Evolutionary conservation across 1,140 invertebrate genomes (phyloP), one percentile per base, ranked within the genome.

Genomic region (Lamellibrachia luymesi): DNA sequence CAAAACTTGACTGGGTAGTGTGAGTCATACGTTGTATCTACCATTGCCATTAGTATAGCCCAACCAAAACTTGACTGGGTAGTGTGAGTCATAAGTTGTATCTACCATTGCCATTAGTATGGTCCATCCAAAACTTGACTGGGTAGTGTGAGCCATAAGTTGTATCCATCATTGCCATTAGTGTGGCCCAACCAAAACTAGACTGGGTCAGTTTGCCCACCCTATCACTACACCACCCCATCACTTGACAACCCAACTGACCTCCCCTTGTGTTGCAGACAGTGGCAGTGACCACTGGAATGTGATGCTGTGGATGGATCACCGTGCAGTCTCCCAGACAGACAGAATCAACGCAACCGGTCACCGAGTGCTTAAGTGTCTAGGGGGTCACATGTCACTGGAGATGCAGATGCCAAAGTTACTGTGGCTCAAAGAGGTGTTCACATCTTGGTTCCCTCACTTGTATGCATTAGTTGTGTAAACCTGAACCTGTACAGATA

Each of bases 301-400:
- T 96, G 97, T 99, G 50, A 98, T 99, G 56, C 97, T 99, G 96
- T 99, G 99, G 99, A 98, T 99, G 98, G 99, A 99, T 96, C 99
- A 99, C 95, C 96, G 99, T 94, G 99, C 99, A 2, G 96, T 97
- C 38, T 95, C 97, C 91, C 98, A 99, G 97, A 98, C 98, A 0
- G 97, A 97, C 27, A 96, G 97, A 38, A 99, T 99, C 22, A 99
- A 99, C 95, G 96, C 96, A 51, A 97, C 97, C 0, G 96, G 97
- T 27, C 98, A 99, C 96, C 91, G 94, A 50, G 97, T 99, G 13
- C 96, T 99, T 0, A 97, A 98, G 94, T 98, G 98, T 96, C 98
- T 99, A 8, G 99, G 99, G 10, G 98, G 98, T 1, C 98, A 97
- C 96, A 98, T 99, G 10, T 99, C 98, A 0, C 96, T 98, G 7